Evolutionary conservation across 2,888 invertebrate genomes (phyloP), one percentile per base, ranked within the genome.

Genomic region (Serrognathus titanus): DNA sequence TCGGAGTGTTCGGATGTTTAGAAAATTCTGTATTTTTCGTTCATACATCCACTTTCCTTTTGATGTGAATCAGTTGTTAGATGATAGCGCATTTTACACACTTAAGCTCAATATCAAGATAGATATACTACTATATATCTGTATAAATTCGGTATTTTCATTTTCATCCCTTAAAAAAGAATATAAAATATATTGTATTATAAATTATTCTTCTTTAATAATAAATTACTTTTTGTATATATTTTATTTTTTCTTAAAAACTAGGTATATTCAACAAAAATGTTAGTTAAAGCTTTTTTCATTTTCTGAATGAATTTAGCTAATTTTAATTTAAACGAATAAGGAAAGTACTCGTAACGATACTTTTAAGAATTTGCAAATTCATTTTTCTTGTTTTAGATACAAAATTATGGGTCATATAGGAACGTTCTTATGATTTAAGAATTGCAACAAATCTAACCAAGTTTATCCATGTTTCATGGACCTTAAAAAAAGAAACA

Each of bases 201-300:
- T 31, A 56, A 56, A 56, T 56, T 56, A 56, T 56, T 56, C 52
- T 56, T 52, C 51, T 50, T 52, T 56, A 56, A 56, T 53, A 53
- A 53, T 48, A 47, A 52, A 56, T 52, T 56, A 56, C 56, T 56
- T 56, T 56, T 56, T 43, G 20, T 43, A 43, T 43, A 43, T 16
- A 43, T 43, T 13, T 13, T 16, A 3, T 43, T 43, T 43, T 11
- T 31, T 31, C 4, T 31, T 31, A 3, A 31, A 31, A 31, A 3
- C 24, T 31, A n/a, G n/a, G n/a, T n/a, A 6, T 6, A 31, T 31
- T 31, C 7, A 31, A 4, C 16, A 16, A 31, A 31, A 31, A 6
- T 7, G 24, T 31, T 6, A 31, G 1, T 31, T 31, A 31, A 31
- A 31, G 24, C 5, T 31, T 31, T 1, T 31, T 7, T 31, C 5